A percentile compares a stretch with the other conserved stretches of the same genome.
These are phyloP conservation scores for Tetrapedia diversipes DNA, from an alignment of 2,888 invertebrate species.

Conservation along the genomic window DNA sequence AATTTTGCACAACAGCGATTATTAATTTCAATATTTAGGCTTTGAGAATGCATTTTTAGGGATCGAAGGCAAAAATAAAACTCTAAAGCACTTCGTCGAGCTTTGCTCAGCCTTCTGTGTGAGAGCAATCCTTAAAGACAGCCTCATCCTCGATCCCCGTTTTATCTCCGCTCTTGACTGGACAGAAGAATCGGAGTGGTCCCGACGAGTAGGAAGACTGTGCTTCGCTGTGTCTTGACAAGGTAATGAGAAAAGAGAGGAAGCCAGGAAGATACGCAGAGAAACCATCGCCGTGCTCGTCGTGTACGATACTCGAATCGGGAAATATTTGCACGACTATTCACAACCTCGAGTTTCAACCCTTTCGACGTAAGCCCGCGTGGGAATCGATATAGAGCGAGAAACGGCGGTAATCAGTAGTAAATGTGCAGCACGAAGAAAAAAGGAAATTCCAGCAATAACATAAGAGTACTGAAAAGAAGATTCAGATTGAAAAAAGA, in stretches of 20 bases:
- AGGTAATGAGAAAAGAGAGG: neutral
- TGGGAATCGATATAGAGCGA: constrained; percentile 31
- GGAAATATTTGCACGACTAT: constrained; percentile 56
- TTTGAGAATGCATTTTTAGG: neutral
- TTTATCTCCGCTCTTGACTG: constrained; percentile 16
- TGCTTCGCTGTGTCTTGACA: constrained; percentile 17
- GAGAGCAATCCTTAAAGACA: constrained; percentile 7
- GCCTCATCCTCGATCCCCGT: constrained; percentile 9
- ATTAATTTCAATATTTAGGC: too few species aligned
- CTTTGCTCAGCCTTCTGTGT: neutral
- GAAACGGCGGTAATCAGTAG: neutral
- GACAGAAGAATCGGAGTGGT: constrained; percentile 12
- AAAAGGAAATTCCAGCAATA: neutral
- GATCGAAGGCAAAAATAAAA: neutral
- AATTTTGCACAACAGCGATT: too few species aligned
- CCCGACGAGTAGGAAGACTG: constrained; percentile 4
- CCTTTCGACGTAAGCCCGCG: neutral
- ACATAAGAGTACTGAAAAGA: too few species aligned
- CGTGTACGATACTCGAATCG: constrained; percentile 23
- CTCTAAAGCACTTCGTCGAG: neutral
- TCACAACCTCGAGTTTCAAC: constrained; percentile 9
- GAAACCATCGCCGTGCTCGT: neutral
- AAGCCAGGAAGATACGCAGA: constrained; percentile 1
- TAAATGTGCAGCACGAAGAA: neutral
- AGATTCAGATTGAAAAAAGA: too few species aligned